Base-by-base conservation (phyloP, 2,797 vertebrate genomes). In the Anabacerthia variegaticeps region DNA sequence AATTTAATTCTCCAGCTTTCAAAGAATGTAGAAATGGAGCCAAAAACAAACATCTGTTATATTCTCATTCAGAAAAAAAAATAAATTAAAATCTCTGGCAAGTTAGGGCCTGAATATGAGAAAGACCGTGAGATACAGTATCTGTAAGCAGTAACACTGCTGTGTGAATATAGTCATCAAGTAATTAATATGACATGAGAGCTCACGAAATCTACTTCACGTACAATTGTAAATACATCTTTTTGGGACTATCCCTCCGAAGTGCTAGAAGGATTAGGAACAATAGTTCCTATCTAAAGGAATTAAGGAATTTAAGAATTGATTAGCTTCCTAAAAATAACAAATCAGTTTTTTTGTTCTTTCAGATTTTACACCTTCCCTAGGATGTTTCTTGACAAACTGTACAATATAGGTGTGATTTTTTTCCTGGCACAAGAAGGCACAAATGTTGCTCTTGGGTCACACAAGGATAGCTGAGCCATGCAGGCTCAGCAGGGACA, bases 1-100 rank as follows among this genome's bases (percentile, higher is more conserved):
- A 96, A 96, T 97, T 97, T 96, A 96, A 98, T 97, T 97, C 97
- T 97, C 85, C 75, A 94, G 96, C 96, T 98, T 98, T 97, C 96
- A 98, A 97, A 98, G 96, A 98, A 97, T 97, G 96, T 88, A 97
- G 97, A 97, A 96, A 97, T n/a, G 91, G 75, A 97, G 97, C 96
- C 97, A 97, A 97, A 94, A 97, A 2, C 95, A 97, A 97, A 97
- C 97, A 98, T 97, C 97, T 98, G 98, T 91, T 96, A 96, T 90
- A 79, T 24, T 80, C 93, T 93, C 95, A 90, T 97, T 95, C 95
- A 95, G 85, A 73, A 92, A 76, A 65, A 1, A 32, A 30, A 28
- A 54, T 87, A 76, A 62, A 1, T 6, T 10, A 66, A 85, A 43
- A 82, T 71, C 79, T 96, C 94, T 96, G 92, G 96, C 94, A 97